A percentile compares a stretch with the other conserved stretches of the same genome.
phyloP scores from a whole-genome alignment of 64 coral and sea anemone genomes.

The Montipora sp. region DNA sequence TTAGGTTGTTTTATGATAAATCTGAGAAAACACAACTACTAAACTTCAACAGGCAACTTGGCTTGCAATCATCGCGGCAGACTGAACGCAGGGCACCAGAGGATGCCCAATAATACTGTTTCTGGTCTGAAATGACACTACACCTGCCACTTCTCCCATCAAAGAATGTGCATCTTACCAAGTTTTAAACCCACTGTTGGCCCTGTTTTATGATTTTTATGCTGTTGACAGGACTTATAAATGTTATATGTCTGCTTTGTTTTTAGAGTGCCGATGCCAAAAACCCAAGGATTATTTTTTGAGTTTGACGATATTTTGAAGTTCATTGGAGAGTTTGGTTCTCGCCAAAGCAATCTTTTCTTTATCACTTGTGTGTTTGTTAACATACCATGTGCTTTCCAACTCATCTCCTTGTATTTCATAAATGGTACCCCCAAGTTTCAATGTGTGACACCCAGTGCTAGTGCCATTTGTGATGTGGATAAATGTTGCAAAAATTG shows the following conservation, averaged over 20 bases:
- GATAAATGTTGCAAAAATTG: conserved; percentile 74
- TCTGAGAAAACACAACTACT: too few relatives aligned
- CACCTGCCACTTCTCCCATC: too few relatives aligned
- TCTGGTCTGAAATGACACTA: too few relatives aligned
- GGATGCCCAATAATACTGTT: too few relatives aligned
- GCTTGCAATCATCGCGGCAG: too few relatives aligned
- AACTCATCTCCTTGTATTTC: conserved; percentile 17
- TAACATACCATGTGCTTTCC: conserved; percentile 35
- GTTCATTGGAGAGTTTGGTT: conserved; percentile 59
- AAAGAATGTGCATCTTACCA: too few relatives aligned
- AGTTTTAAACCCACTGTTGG: too few relatives aligned
- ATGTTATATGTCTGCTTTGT: not conserved
- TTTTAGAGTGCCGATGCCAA: not conserved
- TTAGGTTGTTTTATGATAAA: too few relatives aligned
- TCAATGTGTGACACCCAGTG: conserved; percentile 53
- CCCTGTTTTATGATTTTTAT: too few relatives aligned
- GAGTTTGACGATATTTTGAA: conserved; percentile 65
- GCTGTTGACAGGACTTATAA: not conserved
- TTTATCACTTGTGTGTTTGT: conserved; percentile 44
- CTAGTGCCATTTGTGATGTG: not conserved
- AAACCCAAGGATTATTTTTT: not conserved
- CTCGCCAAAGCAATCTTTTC: conserved; percentile 43
- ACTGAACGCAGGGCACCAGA: too few relatives aligned
- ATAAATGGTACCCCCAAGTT: conserved; percentile 58
- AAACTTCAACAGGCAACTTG: too few relatives aligned